Evolutionary conservation across 2,797 vertebrate species (phyloP).

Genomic region (Danio albolineatus): DNA sequence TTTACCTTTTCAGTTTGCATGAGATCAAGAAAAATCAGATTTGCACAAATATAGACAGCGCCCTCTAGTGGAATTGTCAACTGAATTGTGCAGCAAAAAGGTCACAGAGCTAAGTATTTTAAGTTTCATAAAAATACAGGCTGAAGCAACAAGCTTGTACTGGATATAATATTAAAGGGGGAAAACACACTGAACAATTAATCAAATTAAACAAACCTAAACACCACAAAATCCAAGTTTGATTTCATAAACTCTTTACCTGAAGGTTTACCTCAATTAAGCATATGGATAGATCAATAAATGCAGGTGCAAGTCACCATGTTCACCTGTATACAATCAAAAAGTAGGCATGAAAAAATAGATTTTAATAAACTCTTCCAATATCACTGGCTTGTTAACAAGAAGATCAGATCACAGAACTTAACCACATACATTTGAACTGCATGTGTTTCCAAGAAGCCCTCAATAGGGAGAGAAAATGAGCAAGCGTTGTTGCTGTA

Average conservation of each 20-base stretch:
- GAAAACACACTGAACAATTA: too few species aligned
- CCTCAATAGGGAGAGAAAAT: conserved; percentile 17
- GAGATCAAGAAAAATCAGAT: too few species aligned
- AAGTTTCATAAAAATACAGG: too few species aligned
- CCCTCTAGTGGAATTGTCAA: too few species aligned
- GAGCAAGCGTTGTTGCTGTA: conserved; percentile 27
- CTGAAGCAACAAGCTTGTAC: too few species aligned
- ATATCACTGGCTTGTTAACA: conserved; percentile 7
- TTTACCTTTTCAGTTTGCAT: too few species aligned
- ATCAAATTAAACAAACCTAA: not conserved
- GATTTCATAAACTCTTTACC: not conserved
- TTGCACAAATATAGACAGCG: too few species aligned
- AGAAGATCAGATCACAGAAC: not conserved
- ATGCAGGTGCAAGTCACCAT: not conserved
- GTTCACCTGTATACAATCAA: not conserved
- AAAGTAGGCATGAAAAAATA: not conserved
- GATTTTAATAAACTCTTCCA: conserved; percentile 4
- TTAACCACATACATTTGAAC: conserved; percentile 34
- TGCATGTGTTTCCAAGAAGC: conserved; percentile 34
- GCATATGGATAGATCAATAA: not conserved
- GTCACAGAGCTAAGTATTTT: too few species aligned
- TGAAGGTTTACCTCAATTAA: not conserved
- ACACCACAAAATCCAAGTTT: not conserved
- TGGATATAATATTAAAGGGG: too few species aligned
- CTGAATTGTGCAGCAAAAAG: too few species aligned